A percentile compares a stretch with the other conserved stretches of the same genome.
Conservation (phyloP, 2,113 vertebrate species). For the Sterrhoptilus dennistouni region DNA sequence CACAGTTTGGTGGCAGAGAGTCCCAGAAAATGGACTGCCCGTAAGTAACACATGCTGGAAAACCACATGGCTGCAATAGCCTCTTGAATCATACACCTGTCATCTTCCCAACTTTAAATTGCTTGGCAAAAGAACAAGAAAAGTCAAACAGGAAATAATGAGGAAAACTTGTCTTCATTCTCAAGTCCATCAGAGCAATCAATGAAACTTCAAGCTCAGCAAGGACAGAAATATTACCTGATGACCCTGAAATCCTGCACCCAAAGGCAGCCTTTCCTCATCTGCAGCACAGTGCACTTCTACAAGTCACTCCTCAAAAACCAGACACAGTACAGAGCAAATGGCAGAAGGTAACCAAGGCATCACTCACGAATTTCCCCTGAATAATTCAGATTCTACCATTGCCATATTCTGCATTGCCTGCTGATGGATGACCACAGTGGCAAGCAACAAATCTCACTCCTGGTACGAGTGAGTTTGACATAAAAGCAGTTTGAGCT, state of each 20-base stretch:
- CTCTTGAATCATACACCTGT: background rate
- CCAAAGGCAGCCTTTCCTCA: background rate
- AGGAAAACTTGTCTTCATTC: background rate
- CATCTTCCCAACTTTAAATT: background rate
- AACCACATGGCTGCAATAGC: background rate
- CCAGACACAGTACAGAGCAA: background rate
- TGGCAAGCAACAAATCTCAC: background rate
- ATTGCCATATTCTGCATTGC: rapidly evolving
- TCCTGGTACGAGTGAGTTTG: background rate
- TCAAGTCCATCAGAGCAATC: background rate
- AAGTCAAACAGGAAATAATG: background rate
- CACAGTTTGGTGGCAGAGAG: background rate
- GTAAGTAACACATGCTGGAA: background rate
- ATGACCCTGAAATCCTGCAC: background rate
- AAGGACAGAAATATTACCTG: background rate
- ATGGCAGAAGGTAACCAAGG: background rate
- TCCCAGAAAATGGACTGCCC: background rate
- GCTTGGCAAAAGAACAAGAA: background rate
- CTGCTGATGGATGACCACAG: background rate
- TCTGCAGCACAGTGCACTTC: background rate
- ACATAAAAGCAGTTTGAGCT: background rate
- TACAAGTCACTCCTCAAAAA: background rate
- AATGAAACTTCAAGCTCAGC: background rate
- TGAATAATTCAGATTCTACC: background rate
- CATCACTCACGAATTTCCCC: background rate